Base-by-base conservation (phyloP, 1,140 invertebrate species). In the Pseudomyrmex concolor region DNA sequence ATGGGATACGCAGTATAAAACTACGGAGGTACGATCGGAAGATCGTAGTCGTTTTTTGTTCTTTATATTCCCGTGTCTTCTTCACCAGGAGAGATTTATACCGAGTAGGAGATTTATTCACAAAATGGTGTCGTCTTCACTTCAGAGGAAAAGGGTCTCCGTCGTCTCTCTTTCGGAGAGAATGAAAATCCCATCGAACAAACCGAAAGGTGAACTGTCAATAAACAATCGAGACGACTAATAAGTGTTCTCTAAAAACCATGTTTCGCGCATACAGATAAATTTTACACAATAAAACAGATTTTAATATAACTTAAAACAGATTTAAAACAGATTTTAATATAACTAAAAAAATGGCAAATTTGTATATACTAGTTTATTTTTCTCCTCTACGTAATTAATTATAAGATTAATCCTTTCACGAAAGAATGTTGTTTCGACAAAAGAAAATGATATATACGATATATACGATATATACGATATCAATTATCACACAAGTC, bases 131-230 rank as follows among this genome's bases (percentile, higher is more conserved):
- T n/a, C 70, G 43, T 43, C 63, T 25, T 34, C 43, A 48, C 34
- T 34, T 34, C 25, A 64, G n/a, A 77, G 50, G 9, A 88, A 90
- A 55, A 89, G 89, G 17, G 87, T 91, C 3, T 87, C 86, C 8
- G 60, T 87, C 60, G 62, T 89, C 5, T 92, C 91, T 15, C 81
- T 86, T 19, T 91, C 89, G 64, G 89, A 90, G 19, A 89, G 77
- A 51, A 91, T 92, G 90, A 89, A 84, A 50, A 62, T 84, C 13
- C 86, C 91, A 12, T 22, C 78, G 0, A 76, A 67, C 12, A 85
- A 81, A 78, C 91, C 91, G 0, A 86, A 89, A 91, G 90, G 91
- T 91, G 1, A 90, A n/a, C 10, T 55, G 7, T 17, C 1, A 12
- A 43, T 22, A 45, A 2, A 59, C 17, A 60, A 45, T 0, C 12